These are phyloP conservation scores for Hylaea fasciaria DNA, from an alignment of 2,888 invertebrate species.

Conservation along the genomic window DNA sequence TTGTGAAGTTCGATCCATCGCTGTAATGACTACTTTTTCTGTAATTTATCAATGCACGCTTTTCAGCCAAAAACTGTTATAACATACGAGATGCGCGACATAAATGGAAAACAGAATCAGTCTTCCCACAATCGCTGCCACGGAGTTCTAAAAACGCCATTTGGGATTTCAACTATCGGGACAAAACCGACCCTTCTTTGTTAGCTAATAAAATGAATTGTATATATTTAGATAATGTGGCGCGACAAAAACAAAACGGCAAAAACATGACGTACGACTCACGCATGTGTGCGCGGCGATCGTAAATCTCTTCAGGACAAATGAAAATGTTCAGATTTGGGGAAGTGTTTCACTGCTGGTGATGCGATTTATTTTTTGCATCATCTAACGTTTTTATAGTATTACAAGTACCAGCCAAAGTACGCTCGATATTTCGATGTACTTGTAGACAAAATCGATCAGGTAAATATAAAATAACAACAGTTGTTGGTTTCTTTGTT, in stretches of 20 bases:
- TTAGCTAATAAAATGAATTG: constrained; percentile 31
- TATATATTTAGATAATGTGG: constrained; percentile 31
- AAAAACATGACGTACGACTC: constrained; percentile 32
- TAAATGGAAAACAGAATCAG: background rate
- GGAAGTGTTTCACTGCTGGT: constrained; percentile 2
- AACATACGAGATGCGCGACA: background rate
- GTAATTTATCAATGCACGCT: too few relatives aligned
- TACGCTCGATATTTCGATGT: too few relatives aligned
- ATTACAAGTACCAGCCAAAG: too few relatives aligned
- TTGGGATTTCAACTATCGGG: constrained; percentile 16
- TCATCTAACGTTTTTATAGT: too few relatives aligned
- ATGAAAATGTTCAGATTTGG: constrained; percentile 28
- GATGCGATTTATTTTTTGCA: background rate
- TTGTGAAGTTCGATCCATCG: constrained; percentile 11
- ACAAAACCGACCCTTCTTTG: constrained; percentile 29
- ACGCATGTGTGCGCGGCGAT: constrained; percentile 16
- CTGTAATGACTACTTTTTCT: constrained; percentile 1
- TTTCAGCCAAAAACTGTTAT: too few relatives aligned
- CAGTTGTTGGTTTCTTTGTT: too few relatives aligned
- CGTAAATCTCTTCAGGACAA: constrained; percentile 29
- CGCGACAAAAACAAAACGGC: constrained; percentile 30
- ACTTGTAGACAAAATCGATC: too few relatives aligned
- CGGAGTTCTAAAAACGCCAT: constrained; percentile 18
- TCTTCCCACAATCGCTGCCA: constrained; percentile 4
- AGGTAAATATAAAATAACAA: too few relatives aligned